Conservation (phyloP, 2,797 vertebrate species). For the Pangasius sanitwongsei region DNA sequence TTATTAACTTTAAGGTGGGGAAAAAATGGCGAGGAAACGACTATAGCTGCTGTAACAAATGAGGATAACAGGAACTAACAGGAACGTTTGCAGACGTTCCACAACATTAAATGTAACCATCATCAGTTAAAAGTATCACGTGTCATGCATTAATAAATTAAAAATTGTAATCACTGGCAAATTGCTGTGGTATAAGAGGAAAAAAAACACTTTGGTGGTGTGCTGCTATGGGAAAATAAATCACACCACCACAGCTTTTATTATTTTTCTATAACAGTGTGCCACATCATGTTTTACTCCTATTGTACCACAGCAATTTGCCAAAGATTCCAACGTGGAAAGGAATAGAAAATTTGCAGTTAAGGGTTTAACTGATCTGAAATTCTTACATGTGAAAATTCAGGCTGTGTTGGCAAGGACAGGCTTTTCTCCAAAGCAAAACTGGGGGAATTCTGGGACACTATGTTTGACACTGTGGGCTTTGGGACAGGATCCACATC, state of each 20-base stretch:
- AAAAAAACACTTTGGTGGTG: neutral
- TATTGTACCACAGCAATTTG: neutral
- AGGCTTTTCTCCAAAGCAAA: constrained; percentile 75
- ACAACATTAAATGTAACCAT: neutral
- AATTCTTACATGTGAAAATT: constrained; percentile 89
- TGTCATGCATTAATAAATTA: neutral
- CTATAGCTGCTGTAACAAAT: neutral
- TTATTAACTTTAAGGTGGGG: neutral
- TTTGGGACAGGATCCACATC: constrained; percentile 65
- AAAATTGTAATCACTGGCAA: neutral
- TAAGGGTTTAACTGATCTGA: neutral
- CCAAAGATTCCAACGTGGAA: neutral
- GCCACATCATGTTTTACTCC: neutral
- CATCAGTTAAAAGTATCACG: neutral
- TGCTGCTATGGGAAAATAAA: neutral
- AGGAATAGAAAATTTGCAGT: neutral
- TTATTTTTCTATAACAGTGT: neutral
- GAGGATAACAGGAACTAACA: neutral
- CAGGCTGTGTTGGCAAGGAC: constrained; percentile 86
- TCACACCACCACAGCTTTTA: neutral
- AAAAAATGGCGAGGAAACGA: neutral
- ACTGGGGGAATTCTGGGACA: constrained; percentile 78
- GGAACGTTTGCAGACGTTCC: neutral
- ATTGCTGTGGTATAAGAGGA: neutral
- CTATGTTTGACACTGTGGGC: constrained; percentile 80